Percentiles rank a stretch among this genome's conserved stretches.
phyloP scores from a whole-genome alignment of 2,113 vertebrate species.

The Poeciliopsis retropinna region DNA sequence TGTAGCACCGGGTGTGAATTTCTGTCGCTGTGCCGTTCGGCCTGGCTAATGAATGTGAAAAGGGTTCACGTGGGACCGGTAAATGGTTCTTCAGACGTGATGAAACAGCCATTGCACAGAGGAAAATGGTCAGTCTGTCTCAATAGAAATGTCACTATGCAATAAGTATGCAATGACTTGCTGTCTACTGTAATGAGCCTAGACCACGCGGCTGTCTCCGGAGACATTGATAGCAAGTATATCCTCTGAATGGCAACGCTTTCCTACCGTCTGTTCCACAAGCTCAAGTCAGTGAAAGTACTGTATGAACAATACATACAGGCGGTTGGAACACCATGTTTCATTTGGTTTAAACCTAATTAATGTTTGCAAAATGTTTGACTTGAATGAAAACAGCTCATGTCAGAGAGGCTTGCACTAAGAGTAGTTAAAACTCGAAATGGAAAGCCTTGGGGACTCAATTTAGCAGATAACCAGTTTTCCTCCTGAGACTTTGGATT shows the following conservation, averaged over 20 bases:
- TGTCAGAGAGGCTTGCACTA: constrained; percentile 16
- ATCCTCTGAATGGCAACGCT: constrained; percentile 50
- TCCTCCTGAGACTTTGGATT: constrained; percentile 42
- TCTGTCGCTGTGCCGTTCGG: constrained; percentile 34
- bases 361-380: constrained; percentile 34
- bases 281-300: constrained; percentile 24
- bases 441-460: constrained; percentile 63
- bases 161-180: constrained; percentile 71
- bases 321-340: constrained; percentile 7
- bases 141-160: constrained; percentile 72
- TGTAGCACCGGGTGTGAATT: constrained; percentile 31
- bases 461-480: constrained; percentile 60
- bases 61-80: constrained; percentile 63
- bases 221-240: constrained; percentile 48
- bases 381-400: constrained; percentile 25
- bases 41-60: constrained; percentile 67
- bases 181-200: constrained; percentile 73
- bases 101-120: constrained; percentile 57
- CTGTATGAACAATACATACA: constrained; percentile 23
- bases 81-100: constrained; percentile 66
- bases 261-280: constrained; percentile 51
- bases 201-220: constrained; percentile 62
- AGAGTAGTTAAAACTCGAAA: constrained; percentile 34
- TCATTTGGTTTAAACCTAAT: constrained; percentile 26
- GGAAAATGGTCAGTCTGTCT: constrained; percentile 68